Conservation (phyloP, 2,888 invertebrate genomes). For the Pristionchus fissidentatus region DNA sequence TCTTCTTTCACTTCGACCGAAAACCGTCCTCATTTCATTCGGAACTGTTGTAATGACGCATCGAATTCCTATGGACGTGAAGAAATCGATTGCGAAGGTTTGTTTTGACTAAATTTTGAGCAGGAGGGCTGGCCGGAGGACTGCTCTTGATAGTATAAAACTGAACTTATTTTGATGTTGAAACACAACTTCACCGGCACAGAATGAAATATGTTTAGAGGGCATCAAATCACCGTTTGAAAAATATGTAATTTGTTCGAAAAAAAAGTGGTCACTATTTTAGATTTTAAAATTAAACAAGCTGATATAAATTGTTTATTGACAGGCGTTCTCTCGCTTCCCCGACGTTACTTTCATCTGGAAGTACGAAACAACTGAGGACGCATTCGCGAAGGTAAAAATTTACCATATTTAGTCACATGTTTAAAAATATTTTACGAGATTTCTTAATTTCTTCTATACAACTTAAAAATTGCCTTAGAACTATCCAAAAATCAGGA, state of each 20-base stretch:
- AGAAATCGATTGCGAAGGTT: neutral
- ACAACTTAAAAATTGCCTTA: neutral
- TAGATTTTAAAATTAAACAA: neutral
- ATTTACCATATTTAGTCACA: no score
- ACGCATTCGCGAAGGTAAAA: neutral
- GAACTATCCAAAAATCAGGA: neutral
- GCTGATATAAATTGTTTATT: neutral
- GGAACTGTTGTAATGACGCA: slow-evolving; percentile 23
- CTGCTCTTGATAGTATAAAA: no score
- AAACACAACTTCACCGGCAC: no score
- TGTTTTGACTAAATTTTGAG: neutral
- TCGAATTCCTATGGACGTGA: slow-evolving; percentile 7
- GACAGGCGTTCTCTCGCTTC: slow-evolving; percentile 7
- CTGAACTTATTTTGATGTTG: neutral
- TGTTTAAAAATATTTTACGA: neutral
- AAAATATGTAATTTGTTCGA: neutral
- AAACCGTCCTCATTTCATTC: neutral
- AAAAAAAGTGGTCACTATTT: no score
- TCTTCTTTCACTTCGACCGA: neutral
- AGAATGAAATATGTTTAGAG: no score
- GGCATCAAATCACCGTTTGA: no score
- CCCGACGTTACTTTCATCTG: slow-evolving; percentile 39
- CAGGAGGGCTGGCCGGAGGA: no score
- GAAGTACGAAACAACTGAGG: slow-evolving; percentile 30
- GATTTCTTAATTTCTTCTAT: neutral